Conservation (phyloP, 2,888 invertebrate species). For the Tryphoninae sp. region DNA sequence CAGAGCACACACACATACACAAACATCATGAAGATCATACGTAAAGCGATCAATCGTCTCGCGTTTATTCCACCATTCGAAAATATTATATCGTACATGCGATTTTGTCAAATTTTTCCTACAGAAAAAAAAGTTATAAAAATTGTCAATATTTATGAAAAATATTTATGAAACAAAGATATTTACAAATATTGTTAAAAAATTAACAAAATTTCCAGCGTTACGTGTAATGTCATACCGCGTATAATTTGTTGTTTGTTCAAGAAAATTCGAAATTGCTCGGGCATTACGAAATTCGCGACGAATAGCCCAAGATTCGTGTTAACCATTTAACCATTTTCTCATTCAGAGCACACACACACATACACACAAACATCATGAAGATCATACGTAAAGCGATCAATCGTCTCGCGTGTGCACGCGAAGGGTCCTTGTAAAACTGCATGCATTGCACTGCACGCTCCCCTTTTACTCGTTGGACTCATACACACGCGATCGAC, state of each 20-base stretch:
- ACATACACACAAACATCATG: not conserved
- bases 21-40: conserved; percentile 27
- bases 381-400: conserved; percentile 51
- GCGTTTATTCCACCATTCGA: conserved; percentile 11
- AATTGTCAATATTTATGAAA: no score
- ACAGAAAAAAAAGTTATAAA: no score
- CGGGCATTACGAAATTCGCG: not conserved
- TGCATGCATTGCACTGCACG: conserved; percentile 46
- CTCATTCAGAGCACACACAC: conserved; percentile 23
- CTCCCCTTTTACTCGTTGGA: conserved; percentile 54
- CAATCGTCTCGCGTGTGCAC: conserved; percentile 57
- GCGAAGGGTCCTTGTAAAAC: conserved; percentile 55
- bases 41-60: conserved; percentile 58
- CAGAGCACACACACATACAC: not conserved
- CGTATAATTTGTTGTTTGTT: not conserved
- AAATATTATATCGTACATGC: no score
- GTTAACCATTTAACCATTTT: conserved; percentile 40
- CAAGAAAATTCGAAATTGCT: not conserved
- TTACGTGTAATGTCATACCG: not conserved
- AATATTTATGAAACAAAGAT: no score
- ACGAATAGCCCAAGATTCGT: not conserved
- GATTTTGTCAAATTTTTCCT: no score
- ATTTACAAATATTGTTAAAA: no score
- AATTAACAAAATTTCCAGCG: no score
- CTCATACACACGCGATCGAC: conserved; percentile 55